Conservation (phyloP, 2,888 invertebrate species). For the Amaurobius ferox region DNA sequence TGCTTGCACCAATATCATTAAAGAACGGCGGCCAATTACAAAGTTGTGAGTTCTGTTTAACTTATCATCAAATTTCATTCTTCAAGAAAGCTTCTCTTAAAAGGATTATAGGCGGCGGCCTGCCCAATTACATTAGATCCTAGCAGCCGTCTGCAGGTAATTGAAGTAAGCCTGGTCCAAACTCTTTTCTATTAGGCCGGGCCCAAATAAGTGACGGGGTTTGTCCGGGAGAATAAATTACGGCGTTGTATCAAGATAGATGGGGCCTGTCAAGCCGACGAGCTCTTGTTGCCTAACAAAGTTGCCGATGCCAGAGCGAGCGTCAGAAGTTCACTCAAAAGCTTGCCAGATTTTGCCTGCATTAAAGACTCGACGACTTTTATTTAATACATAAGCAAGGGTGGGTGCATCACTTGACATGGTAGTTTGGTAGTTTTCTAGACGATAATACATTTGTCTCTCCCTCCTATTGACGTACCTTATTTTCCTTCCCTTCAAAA, state of each 20-base stretch:
- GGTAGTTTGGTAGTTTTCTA: not conserved
- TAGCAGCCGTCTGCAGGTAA: conserved; percentile 58
- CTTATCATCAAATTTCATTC: conserved; percentile 71
- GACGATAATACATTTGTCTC: not conserved
- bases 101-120: conserved; percentile 51
- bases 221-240: conserved; percentile 70
- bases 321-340: conserved; percentile 40
- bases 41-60: conserved; percentile 70
- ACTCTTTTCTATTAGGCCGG: conserved; percentile 65
- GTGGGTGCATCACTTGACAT: too few species aligned
- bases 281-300: conserved; percentile 43
- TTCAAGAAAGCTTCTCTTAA: conserved; percentile 46
- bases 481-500: too few species aligned
- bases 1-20: conserved; percentile 62
- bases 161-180: conserved; percentile 64
- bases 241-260: conserved; percentile 65
- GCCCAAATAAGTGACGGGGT: conserved; percentile 65
- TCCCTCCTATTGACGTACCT: not conserved
- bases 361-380: conserved; percentile 22
- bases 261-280: conserved; percentile 61
- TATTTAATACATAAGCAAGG: conserved; percentile 20
- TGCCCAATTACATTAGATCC: conserved; percentile 68
- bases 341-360: conserved; percentile 15
- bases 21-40: conserved; percentile 68
- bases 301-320: conserved; percentile 22